These are phyloP conservation scores for Caenorhabditis sp. DNA, from an alignment of 2,888 invertebrate genomes.

Conservation along the genomic window DNA sequence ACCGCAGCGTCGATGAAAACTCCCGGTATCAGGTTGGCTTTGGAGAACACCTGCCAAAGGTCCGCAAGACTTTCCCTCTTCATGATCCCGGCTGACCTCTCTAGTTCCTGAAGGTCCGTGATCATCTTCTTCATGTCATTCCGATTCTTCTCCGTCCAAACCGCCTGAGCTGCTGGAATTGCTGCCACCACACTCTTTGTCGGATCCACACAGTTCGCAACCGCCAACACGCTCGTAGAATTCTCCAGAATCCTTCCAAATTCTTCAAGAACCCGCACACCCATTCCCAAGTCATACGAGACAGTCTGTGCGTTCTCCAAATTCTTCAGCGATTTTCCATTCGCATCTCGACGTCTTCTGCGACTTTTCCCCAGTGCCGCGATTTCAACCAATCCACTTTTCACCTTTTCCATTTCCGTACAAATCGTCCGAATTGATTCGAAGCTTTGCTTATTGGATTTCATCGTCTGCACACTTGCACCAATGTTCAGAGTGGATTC, in stretches of 20 bases:
- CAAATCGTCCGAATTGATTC: too few relatives aligned
- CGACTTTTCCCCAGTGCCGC: not conserved
- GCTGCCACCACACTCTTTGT: not conserved
- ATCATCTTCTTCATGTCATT: not conserved
- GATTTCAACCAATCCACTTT: not conserved
- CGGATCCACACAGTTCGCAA: not conserved
- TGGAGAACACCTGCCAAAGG: not conserved
- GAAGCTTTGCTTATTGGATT: too few relatives aligned
- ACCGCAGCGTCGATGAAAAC: not conserved
- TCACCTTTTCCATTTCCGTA: not conserved
- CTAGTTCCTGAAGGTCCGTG: not conserved
- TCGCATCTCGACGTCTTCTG: not conserved
- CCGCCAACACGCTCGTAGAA: not conserved
- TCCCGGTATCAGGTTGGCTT: not conserved
- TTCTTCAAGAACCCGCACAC: not conserved
- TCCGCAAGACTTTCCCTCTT: not conserved
- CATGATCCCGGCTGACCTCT: not conserved
- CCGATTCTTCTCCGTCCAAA: not conserved
- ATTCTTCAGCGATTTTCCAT: not conserved
- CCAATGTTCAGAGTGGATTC: too few relatives aligned
- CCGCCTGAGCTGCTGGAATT: not conserved
- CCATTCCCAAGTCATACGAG: not conserved
- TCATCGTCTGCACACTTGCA: too few relatives aligned
- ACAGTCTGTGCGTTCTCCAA: not conserved
- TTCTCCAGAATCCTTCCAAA: not conserved